A percentile compares a stretch with the other conserved stretches of the same genome.
Conservation (phyloP, 2,888 invertebrate species). For the Argynnis bischoffii region DNA sequence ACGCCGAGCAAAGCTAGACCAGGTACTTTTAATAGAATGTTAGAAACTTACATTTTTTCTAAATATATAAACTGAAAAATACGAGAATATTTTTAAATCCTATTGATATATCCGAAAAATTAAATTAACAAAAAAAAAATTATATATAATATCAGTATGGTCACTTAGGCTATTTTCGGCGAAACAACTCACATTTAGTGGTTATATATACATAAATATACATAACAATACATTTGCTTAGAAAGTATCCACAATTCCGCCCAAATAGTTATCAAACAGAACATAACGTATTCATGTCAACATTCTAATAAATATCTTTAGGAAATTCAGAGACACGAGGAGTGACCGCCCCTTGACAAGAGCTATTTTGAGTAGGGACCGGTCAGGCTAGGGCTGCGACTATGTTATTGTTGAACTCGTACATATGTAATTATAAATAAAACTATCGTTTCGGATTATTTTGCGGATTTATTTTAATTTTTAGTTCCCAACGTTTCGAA, state of each 20-base stretch:
- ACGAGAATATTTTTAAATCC: too few relatives aligned
- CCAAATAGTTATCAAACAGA: conserved; percentile 36
- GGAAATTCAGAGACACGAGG: conserved; percentile 56
- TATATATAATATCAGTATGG: too few relatives aligned
- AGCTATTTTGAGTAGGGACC: conserved; percentile 77
- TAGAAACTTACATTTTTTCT: too few relatives aligned
- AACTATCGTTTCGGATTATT: too few relatives aligned
- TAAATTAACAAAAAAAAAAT: too few relatives aligned
- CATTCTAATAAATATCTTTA: conserved; percentile 69
- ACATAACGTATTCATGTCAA: conserved; percentile 49
- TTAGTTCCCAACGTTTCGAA: too few relatives aligned
- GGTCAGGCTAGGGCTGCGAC: conserved; percentile 73
- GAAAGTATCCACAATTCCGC: conserved; percentile 20
- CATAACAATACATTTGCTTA: conserved; percentile 9
- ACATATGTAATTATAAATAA: not conserved
- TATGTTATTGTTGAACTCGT: not conserved
- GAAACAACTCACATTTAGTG: not conserved
- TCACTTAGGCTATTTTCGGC: not conserved
- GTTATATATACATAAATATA: not conserved
- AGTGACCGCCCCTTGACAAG: conserved; percentile 69
- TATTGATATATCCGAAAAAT: too few relatives aligned
- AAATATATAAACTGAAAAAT: too few relatives aligned
- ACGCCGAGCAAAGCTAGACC: too few relatives aligned
- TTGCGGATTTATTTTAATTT: too few relatives aligned
- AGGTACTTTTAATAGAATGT: too few relatives aligned